Percentiles rank a stretch among this genome's conserved stretches.
Conservation (phyloP, 2,113 vertebrate genomes). For the Saccopteryx bilineata region DNA sequence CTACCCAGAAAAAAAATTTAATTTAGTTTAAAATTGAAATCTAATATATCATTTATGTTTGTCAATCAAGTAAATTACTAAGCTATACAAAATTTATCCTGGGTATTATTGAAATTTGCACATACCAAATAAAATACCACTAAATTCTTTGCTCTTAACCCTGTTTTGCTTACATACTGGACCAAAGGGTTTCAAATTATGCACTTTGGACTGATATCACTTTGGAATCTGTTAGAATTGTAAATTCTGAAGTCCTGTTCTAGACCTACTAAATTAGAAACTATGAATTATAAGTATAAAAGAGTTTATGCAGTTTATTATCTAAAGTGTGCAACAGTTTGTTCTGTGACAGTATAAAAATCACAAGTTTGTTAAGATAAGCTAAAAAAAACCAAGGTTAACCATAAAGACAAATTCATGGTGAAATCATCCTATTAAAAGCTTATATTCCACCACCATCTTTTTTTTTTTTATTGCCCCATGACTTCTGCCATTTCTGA, state of each 20-base stretch:
- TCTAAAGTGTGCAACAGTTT: not conserved
- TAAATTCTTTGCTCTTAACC: constrained; percentile 44
- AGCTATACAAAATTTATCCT: constrained; percentile 31
- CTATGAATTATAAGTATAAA: not conserved
- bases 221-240: not conserved
- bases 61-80: constrained; percentile 67
- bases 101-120: constrained; percentile 54
- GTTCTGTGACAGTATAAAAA: not conserved
- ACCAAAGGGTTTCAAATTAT: not conserved
- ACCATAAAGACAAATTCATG: not conserved
- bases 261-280: not conserved
- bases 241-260: not conserved
- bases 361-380: not conserved
- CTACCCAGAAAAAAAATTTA: not conserved
- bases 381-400: not conserved
- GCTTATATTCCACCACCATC: not conserved
- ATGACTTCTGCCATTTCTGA: not conserved
- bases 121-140: not conserved
- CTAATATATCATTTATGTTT: not conserved
- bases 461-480: not conserved
- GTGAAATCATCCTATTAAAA: not conserved
- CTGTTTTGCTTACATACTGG: not conserved
- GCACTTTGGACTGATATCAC: not conserved
- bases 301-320: not conserved
- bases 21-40: constrained; percentile 47